Percentiles rank a stretch among this genome's conserved stretches.
Evolutionary conservation across 2,113 vertebrate species (phyloP).

Genomic region (Leptobrachium leishanense): DNA sequence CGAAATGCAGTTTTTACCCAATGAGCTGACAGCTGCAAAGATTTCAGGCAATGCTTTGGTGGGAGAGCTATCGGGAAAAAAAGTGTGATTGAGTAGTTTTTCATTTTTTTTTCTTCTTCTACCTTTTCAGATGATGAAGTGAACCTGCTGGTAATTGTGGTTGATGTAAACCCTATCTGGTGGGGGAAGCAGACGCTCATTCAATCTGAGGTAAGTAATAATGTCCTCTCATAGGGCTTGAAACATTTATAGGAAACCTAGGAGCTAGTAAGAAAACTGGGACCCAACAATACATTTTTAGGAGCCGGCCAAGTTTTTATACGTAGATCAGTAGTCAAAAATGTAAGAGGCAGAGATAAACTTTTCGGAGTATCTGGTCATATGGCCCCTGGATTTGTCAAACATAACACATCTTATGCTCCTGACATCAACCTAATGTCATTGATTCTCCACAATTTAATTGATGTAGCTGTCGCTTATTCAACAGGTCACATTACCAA

Average conservation of each 20-base stretch:
- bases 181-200: constrained; percentile 88
- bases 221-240: not conserved
- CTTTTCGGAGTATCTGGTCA: too few species aligned
- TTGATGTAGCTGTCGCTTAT: not conserved
- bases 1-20: too few species aligned
- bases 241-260: too few species aligned
- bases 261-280: too few species aligned
- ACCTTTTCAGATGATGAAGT: constrained; percentile 82
- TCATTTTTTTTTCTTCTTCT: not conserved
- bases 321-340: too few species aligned
- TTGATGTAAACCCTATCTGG: constrained; percentile 95
- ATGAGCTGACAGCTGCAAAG: too few species aligned
- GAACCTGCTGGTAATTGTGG: constrained; percentile 82
- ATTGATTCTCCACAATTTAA: not conserved
- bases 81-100: too few species aligned
- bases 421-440: not conserved
- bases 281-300: too few species aligned
- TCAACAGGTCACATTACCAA: constrained; percentile 84
- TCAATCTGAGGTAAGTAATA: constrained; percentile 75
- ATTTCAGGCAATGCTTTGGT: too few species aligned
- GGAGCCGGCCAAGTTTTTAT: too few species aligned
- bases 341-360: too few species aligned
- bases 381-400: not conserved
- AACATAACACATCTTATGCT: not conserved
- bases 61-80: too few species aligned